Conservation (phyloP, 2,888 invertebrate species). For the Tanypteryx hageni region DNA sequence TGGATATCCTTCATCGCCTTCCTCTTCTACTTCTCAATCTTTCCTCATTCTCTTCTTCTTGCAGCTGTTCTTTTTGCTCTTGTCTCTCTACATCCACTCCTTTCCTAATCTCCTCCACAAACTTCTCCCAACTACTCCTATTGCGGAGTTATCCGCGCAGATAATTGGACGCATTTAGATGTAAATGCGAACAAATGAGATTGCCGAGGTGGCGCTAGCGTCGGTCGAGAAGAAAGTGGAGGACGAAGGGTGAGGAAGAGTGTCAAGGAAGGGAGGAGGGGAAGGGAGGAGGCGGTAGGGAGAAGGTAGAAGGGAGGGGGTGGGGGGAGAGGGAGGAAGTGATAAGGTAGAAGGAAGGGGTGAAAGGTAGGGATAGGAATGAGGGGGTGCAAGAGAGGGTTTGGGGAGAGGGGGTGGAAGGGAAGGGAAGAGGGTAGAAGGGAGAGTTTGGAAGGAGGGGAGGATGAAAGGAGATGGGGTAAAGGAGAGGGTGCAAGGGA, state of each 20-base stretch:
- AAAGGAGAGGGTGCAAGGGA: too few species aligned
- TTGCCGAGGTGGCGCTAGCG: background rate
- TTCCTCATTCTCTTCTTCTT: too few species aligned
- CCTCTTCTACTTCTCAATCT: too few species aligned
- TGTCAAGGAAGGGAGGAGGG: too few species aligned
- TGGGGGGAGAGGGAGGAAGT: too few species aligned
- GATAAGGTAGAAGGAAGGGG: too few species aligned
- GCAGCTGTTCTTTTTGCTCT: too few species aligned
- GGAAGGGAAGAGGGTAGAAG: background rate
- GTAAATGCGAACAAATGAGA: conserved; percentile 50
- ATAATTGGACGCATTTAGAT: conserved; percentile 59
- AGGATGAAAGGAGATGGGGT: too few species aligned
- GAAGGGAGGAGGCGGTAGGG: background rate
- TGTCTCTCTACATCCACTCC: background rate
- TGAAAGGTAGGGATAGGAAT: too few species aligned
- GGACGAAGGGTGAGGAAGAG: background rate
- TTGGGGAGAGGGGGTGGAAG: background rate
- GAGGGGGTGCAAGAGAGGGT: too few species aligned
- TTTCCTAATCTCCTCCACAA: background rate
- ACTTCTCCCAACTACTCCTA: background rate
- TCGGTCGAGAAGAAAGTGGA: background rate
- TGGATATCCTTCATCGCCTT: too few species aligned
- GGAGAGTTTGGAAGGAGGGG: too few species aligned
- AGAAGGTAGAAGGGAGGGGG: background rate
- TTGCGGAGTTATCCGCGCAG: conserved; percentile 14